Base-by-base conservation (phyloP, 1,140 invertebrate genomes). In the Diorhabda sublineata region DNA sequence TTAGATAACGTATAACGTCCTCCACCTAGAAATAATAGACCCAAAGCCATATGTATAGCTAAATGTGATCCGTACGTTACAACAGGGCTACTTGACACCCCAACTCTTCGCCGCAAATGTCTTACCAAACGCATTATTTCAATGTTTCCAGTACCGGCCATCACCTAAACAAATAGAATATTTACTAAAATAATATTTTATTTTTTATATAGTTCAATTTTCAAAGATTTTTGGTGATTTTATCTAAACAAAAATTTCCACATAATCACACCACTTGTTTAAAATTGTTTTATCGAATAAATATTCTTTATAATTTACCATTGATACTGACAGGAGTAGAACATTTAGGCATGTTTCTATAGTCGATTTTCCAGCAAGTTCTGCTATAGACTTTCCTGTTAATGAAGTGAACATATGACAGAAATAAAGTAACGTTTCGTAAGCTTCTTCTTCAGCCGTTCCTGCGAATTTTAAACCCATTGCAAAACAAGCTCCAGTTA, bases 401-500 rank as follows among this genome's bases (percentile, higher is more conserved):
- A 89, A 81, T 41, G 81, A 85, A 44, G 89, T 86, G 72, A 93
- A 89, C 79, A 88, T 85, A 67, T 87, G 85, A 5, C 87, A 87
- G 79, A 87, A 90, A 74, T 87, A 84, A 61, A 90, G 84, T 3
- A 95, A 83, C 1, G 91, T 90, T 75, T 90, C 85, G 69, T 91
- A 92, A 2, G 96, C 96, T 66, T 89, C 86, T 67, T 87, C 83
- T 81, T 96, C 91, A 58, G 92, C 93, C 4, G 95, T 93, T 58
- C 97, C 97, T 9, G 97, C 96, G 84, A 93, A 98, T 76, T 93
- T 92, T 5, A 99, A 83, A 2, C 95, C 96, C 69, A 99, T 81
- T n/a, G 93, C 92, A 84, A 99, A 92, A 78, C 95, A 96, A 6
- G 94, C 94, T 45, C 97, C 97, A 45, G 95, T 92, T 61, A 98